Conservation (phyloP, 2,888 invertebrate species). For the Schrankia costaestrigalis region DNA sequence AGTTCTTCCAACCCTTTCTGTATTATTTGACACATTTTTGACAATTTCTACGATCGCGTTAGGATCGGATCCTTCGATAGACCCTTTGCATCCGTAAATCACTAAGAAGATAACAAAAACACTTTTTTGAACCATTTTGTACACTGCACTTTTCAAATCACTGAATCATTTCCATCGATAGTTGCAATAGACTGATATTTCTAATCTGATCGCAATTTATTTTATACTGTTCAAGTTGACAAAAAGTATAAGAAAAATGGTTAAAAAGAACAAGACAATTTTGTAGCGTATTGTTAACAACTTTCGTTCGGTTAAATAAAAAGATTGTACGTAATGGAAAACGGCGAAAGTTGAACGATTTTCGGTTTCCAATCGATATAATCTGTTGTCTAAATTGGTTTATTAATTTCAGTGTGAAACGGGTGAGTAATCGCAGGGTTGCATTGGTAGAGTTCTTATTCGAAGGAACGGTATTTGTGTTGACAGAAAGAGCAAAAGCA, state of each 20-base stretch:
- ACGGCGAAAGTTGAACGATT: slow-evolving; percentile 39
- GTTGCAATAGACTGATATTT: slow-evolving; percentile 53
- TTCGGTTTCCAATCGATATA: slow-evolving; percentile 34
- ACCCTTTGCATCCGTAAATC: slow-evolving; percentile 36
- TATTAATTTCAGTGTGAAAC: slow-evolving; percentile 9
- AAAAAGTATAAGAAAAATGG: slow-evolving; percentile 54
- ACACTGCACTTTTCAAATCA: slow-evolving; percentile 41
- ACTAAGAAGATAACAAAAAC: slow-evolving; percentile 42
- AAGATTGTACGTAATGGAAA: slow-evolving; percentile 41
- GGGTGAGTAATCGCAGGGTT: no score
- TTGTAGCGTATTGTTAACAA: slow-evolving; percentile 49
- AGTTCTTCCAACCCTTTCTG: slow-evolving; percentile 57
- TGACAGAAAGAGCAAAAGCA: no score
- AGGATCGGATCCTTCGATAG: slow-evolving; percentile 52
- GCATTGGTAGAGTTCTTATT: no score
- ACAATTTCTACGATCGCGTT: slow-evolving; percentile 41
- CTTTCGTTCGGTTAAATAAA: slow-evolving; percentile 58
- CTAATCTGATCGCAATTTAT: slow-evolving; percentile 49
- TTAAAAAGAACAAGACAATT: slow-evolving; percentile 51
- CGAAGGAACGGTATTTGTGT: no score
- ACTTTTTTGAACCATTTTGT: slow-evolving; percentile 55
- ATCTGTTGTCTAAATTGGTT: slow-evolving; percentile 26
- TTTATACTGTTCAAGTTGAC: slow-evolving; percentile 57
- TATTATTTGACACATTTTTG: slow-evolving; percentile 35
- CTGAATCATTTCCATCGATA: slow-evolving; percentile 53